Conservation (phyloP, 1,140 invertebrate genomes). For the Scaptomyza montana region DNA sequence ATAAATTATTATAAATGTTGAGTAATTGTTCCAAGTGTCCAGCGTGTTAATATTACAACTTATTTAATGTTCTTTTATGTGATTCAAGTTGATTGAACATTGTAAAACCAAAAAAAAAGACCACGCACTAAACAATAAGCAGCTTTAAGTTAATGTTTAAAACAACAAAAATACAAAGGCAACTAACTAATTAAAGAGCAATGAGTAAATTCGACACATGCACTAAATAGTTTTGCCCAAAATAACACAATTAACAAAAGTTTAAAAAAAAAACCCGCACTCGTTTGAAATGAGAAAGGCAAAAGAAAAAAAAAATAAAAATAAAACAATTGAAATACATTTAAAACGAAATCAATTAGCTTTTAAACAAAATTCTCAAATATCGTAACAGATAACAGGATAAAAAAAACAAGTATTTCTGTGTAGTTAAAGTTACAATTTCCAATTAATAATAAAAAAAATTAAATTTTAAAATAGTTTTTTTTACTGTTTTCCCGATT, state of each 20-base stretch:
- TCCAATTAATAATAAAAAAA: slow-evolving; percentile 47
- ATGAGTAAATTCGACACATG: slow-evolving; percentile 56
- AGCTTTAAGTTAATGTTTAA: slow-evolving; percentile 77
- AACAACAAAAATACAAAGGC: slow-evolving; percentile 19
- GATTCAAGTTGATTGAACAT: slow-evolving; percentile 60
- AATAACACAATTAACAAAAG: slow-evolving; percentile 32
- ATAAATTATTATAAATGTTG: slow-evolving; percentile 60
- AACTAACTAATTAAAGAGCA: slow-evolving; percentile 65
- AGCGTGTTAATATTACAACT: slow-evolving; percentile 60
- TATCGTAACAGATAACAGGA: slow-evolving; percentile 40
- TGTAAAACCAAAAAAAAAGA: slow-evolving; percentile 7
- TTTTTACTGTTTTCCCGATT: background rate
- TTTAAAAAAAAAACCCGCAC: slow-evolving; percentile 7
- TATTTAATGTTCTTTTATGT: slow-evolving; percentile 65
- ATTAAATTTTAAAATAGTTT: slow-evolving; percentile 54
- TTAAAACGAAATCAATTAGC: slow-evolving; percentile 50
- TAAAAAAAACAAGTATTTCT: slow-evolving; percentile 44
- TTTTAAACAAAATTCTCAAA: slow-evolving; percentile 53
- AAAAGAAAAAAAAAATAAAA: slow-evolving; percentile 24
- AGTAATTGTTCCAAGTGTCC: slow-evolving; percentile 56
- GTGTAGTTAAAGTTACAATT: slow-evolving; percentile 51
- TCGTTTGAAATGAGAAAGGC: slow-evolving; percentile 21
- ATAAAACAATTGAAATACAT: no score
- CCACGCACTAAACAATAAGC: slow-evolving; percentile 55
- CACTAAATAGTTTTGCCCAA: slow-evolving; percentile 74